Percentiles rank a stretch among this genome's conserved stretches.
Conservation (phyloP, 2,888 invertebrate species). For the Eretmocerus hayati region DNA sequence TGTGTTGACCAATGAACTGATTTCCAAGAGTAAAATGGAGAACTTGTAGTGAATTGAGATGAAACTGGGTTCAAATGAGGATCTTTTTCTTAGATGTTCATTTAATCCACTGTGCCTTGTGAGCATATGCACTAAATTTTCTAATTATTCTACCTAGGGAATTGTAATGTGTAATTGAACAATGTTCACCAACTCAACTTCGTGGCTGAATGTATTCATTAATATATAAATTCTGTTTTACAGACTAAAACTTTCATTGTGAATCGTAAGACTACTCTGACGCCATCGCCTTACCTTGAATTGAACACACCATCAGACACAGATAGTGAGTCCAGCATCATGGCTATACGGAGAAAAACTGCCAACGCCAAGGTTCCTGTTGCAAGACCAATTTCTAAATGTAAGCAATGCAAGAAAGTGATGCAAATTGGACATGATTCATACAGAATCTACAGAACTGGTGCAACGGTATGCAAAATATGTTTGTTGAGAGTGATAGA, state of each 20-base stretch:
- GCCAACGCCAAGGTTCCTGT: constrained; percentile 1
- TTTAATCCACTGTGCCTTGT: background rate
- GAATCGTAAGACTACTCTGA: constrained; percentile 33
- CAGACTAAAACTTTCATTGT: constrained; percentile 37
- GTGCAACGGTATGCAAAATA: constrained; percentile 34
- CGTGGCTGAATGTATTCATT: background rate
- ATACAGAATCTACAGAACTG: constrained; percentile 34
- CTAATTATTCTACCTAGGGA: no score
- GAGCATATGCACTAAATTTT: background rate
- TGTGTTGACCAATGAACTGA: no score
- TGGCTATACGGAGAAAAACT: constrained; percentile 17
- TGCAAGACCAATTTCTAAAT: constrained; percentile 2
- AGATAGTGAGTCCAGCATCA: constrained; percentile 26
- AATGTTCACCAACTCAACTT: background rate
- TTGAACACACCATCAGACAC: constrained; percentile 25
- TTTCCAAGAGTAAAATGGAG: no score
- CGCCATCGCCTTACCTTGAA: constrained; percentile 23
- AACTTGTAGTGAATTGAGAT: no score
- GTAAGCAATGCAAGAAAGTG: constrained; percentile 29
- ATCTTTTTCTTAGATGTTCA: background rate
- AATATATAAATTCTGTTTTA: constrained; percentile 12
- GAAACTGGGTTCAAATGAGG: no score
- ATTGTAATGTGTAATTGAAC: constrained; percentile 1
- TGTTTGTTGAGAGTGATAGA: constrained; percentile 35
- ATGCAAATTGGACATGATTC: constrained; percentile 31